Conservation (phyloP, 2,797 vertebrate species). For the Anguilla pacifica region DNA sequence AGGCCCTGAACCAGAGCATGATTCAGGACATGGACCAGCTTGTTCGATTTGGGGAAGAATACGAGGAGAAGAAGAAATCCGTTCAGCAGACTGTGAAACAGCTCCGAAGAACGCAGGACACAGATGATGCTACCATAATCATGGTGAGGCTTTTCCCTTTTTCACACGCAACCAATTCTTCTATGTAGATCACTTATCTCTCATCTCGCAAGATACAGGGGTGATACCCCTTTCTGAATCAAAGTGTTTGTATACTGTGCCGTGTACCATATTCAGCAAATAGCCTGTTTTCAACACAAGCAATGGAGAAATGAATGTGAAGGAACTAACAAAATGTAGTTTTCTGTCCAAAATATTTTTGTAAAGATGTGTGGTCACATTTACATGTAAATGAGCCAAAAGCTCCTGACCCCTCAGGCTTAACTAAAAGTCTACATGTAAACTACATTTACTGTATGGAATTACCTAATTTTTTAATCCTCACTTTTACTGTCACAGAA, state of each 20-base stretch:
- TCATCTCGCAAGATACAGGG: neutral
- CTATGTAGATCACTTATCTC: neutral
- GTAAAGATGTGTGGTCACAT: neutral
- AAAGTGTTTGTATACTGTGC: neutral
- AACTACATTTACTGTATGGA: too few species aligned
- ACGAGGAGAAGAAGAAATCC: neutral
- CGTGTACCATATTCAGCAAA: neutral
- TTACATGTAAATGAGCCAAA: neutral
- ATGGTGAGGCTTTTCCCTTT: slow-evolving; percentile 31
- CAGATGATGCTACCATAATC: slow-evolving; percentile 5
- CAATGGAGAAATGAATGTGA: neutral
- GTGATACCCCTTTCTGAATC: neutral
- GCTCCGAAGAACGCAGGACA: neutral
- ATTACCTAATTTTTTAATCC: too few species aligned
- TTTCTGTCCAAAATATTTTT: neutral
- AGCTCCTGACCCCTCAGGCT: neutral
- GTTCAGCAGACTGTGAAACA: neutral
- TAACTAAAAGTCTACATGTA: neutral
- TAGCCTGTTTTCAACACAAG: neutral
- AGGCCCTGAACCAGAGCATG: slow-evolving; percentile 28
- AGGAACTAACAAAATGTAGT: too few species aligned
- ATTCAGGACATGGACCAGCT: slow-evolving; percentile 22
- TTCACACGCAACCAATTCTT: neutral
- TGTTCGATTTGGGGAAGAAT: slow-evolving; percentile 8
- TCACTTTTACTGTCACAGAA: neutral